Percentiles rank a stretch among this genome's conserved stretches.
Conservation (phyloP, 2,113 vertebrate species). For the Onychostruthus taczanowskii region DNA sequence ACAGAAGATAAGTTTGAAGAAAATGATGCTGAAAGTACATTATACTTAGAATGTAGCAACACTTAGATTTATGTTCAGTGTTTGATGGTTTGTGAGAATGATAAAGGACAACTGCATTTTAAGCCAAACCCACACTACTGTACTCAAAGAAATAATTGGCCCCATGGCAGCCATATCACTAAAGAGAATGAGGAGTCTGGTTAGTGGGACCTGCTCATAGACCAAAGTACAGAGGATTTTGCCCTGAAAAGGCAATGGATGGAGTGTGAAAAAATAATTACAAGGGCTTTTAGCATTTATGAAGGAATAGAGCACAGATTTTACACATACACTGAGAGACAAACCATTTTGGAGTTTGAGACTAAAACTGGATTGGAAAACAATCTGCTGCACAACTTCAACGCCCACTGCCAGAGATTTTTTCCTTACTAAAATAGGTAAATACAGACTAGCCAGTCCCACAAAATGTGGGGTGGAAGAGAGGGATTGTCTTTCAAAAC, state of each 20-base stretch:
- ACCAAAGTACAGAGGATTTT: not conserved
- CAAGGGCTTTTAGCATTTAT: not conserved
- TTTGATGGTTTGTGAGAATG: not conserved
- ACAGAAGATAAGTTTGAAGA: not conserved
- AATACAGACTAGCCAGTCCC: fast-evolving
- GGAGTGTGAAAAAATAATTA: not conserved
- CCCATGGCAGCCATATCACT: not conserved
- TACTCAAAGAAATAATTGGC: not conserved
- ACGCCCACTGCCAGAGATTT: not conserved
- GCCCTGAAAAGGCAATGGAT: not conserved
- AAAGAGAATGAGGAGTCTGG: not conserved
- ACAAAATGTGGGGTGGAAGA: not conserved
- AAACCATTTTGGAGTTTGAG: not conserved
- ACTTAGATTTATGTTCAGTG: not conserved
- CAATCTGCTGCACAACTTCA: not conserved
- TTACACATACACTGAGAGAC: fast-evolving
- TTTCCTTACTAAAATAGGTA: not conserved
- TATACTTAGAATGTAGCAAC: not conserved
- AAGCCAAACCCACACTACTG: not conserved
- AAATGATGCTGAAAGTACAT: not conserved
- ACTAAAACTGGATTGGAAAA: not conserved
- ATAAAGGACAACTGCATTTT: not conserved
- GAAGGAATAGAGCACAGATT: not conserved
- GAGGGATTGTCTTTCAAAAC: not conserved
- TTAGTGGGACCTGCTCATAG: not conserved